Base-by-base conservation (phyloP, 1,140 invertebrate species). In the Neodiprion lecontei region DNA sequence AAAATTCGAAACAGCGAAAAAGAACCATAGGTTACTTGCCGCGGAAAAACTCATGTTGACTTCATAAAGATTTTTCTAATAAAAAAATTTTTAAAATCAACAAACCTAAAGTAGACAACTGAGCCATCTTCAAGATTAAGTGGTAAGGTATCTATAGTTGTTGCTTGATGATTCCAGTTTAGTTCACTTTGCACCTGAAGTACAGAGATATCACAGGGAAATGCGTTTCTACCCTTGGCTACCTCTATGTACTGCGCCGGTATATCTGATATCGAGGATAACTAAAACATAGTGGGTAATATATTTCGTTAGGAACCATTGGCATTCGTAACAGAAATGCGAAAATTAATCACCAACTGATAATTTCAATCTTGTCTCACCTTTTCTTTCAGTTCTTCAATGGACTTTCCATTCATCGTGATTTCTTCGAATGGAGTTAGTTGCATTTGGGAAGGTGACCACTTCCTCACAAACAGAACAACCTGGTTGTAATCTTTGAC, bases 351-450 rank as follows among this genome's bases (percentile, higher is more conserved):
- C 28, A 40, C 5, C 28, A 40, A 40, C 28, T 40, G 5, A 40
- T 40, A 40, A 40, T 40, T 85, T 40, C 90, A 80, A 76, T 90
- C 87, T 49, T 78, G 80, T 65, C 82, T 77, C 78, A 81, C 85
- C 86, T 80, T 8, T 79, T 79, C 65, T 74, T 86, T 85, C 1
- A 90, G 79, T 73, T 88, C 84, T 9, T 87, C 84, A 48, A 90
- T 79, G n/a, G 88, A 89, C 75, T 89, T 86, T 79, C 88, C 87
- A 72, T 91, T 88, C 40, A 95, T 76, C 7, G 93, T 89, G 65
- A 95, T 90, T 86, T 95, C 93, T 77, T 92, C 84, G 78, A 93
- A 91, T 9, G 90, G 88, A 40, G 89, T 91, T 76, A 94, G 84
- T 47, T 89, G 84, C 78, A 91, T 86, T 50, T 88, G 90, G 2